Conservation (phyloP, 1,140 invertebrate species). For the Choristoneura fumiferana region DNA sequence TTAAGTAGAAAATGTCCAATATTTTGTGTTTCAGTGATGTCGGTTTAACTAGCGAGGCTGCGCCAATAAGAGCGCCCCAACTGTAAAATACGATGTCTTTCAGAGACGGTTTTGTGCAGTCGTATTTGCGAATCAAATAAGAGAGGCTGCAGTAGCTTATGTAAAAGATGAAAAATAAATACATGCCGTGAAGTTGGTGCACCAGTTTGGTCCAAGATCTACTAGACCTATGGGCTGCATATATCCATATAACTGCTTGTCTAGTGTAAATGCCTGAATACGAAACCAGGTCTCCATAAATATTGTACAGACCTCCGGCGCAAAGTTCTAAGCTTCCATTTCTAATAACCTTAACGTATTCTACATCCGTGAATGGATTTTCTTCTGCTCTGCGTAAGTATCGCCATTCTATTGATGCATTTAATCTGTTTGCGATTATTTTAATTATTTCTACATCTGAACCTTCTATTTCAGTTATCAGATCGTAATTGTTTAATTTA, state of each 20-base stretch:
- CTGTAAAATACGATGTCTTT: conserved; percentile 40
- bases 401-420: conserved; percentile 42
- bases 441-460: conserved; percentile 56
- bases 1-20: conserved; percentile 45
- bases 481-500: conserved; percentile 34
- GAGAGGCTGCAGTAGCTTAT: conserved; percentile 42
- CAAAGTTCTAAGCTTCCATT: conserved; percentile 54
- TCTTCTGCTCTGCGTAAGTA: conserved; percentile 41
- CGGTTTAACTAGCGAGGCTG: conserved; percentile 39
- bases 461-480: conserved; percentile 34
- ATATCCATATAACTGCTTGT: conserved; percentile 55
- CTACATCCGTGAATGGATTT: conserved; percentile 33
- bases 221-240: conserved; percentile 43
- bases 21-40: conserved; percentile 52
- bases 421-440: conserved; percentile 50
- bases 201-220: conserved; percentile 51
- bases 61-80: conserved; percentile 53
- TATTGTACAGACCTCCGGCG: conserved; percentile 58
- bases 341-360: conserved; percentile 40
- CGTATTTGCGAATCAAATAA: conserved; percentile 41
- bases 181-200: conserved; percentile 41
- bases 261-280: conserved; percentile 57
- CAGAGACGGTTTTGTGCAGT: conserved; percentile 34
- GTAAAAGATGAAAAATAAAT: conserved; percentile 56
- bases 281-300: conserved; percentile 46